Evolutionary conservation across 1,140 invertebrate species (phyloP).

Genomic region (Marisa cornuarietis): DNA sequence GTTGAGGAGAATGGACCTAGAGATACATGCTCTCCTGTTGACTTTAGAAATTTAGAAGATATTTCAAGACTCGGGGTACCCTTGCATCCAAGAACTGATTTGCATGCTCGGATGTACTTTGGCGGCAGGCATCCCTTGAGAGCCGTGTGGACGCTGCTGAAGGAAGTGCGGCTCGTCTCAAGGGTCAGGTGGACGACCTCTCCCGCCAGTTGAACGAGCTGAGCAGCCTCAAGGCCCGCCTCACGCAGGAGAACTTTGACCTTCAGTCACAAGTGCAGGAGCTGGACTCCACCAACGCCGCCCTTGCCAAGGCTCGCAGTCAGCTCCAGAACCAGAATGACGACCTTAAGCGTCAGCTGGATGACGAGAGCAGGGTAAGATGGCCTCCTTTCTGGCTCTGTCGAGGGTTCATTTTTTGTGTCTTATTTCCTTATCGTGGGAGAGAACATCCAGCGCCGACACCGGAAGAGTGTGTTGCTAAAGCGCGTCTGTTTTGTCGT

Average conservation of each 20-base stretch:
- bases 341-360: constrained; percentile 61
- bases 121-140: constrained; percentile 56
- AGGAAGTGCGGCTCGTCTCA: constrained; percentile 53
- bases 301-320: constrained; percentile 61
- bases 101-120: neutral
- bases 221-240: constrained; percentile 54
- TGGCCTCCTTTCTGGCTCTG: neutral
- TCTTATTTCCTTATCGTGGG: too few species aligned
- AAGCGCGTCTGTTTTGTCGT: constrained; percentile 3
- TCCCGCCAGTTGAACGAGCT: constrained; percentile 62
- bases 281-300: constrained; percentile 61
- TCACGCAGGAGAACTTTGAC: constrained; percentile 67
- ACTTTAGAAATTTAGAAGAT: too few species aligned
- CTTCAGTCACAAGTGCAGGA: constrained; percentile 64
- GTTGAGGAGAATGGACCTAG: too few species aligned
- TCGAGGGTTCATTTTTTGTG: too few species aligned
- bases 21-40: too few species aligned
- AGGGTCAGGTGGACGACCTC: constrained; percentile 63
- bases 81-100: too few species aligned
- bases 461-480: neutral
- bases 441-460: too few species aligned
- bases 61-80: too few species aligned
- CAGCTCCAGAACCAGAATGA: constrained; percentile 58
- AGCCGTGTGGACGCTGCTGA: constrained; percentile 61
- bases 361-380: constrained; percentile 64